Evolutionary conservation across 2,797 vertebrate genomes (phyloP).

Genomic region (Gymnothorax javanicus): DNA sequence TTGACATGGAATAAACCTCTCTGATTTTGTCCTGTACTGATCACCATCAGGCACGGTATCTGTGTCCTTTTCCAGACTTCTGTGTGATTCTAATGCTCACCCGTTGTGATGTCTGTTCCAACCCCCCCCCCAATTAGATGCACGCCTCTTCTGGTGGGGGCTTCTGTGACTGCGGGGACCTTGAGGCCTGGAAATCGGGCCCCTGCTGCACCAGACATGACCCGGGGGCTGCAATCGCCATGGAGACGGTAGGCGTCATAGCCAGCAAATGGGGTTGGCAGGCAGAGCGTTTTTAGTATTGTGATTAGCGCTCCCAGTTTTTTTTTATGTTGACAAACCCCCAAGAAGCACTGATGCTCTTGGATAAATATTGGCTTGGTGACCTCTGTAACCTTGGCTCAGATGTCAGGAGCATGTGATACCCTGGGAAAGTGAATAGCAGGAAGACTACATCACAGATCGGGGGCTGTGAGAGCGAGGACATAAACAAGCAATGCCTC

Average conservation of each 20-base stretch:
- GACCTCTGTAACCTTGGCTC: constrained; percentile 42
- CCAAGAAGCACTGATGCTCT: constrained; percentile 64
- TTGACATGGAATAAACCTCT: neutral
- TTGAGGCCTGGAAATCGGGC: constrained; percentile 96
- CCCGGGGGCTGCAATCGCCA: constrained; percentile 73
- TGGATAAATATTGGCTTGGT: constrained; percentile 50
- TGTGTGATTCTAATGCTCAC: neutral
- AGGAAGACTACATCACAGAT: constrained; percentile 28
- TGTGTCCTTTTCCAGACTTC: neutral
- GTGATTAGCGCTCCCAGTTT: neutral
- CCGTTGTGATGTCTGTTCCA: neutral
- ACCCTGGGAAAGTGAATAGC: constrained; percentile 55
- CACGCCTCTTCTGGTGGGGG: constrained; percentile 93
- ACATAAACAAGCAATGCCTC: neutral
- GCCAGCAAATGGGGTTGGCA: constrained; percentile 51
- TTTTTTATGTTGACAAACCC: constrained; percentile 41
- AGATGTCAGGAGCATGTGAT: constrained; percentile 48
- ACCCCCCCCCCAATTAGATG: constrained; percentile 76
- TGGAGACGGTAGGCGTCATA: constrained; percentile 83
- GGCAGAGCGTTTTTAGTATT: neutral
- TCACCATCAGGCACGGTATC: neutral
- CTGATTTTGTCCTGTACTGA: neutral
- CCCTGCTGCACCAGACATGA: constrained; percentile 91
- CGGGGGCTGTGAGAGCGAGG: constrained; percentile 16
- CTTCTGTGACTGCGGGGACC: constrained; percentile 96